Percentiles rank a stretch among this genome's conserved stretches.
Evolutionary conservation across 2,888 invertebrate genomes (phyloP).

Genomic region (Drosophila incognita): DNA sequence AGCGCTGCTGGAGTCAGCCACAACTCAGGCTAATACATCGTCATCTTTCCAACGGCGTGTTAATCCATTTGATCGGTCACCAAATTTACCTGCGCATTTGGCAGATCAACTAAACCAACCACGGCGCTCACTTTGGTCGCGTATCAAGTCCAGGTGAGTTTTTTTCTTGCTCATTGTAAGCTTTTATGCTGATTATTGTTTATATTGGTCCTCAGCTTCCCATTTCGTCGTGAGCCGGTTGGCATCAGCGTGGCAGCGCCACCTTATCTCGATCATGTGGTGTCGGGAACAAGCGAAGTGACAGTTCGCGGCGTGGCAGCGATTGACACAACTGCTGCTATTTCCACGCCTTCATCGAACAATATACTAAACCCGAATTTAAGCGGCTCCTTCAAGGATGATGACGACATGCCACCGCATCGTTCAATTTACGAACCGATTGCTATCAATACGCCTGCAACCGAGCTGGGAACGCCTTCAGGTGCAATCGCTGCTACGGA

Average conservation of each 20-base stretch:
- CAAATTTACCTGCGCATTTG: constrained; percentile 81
- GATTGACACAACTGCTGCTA: constrained; percentile 39
- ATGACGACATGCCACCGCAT: constrained; percentile 78
- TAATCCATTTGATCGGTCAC: constrained; percentile 84
- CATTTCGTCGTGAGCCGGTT: constrained; percentile 56
- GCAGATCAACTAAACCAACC: constrained; percentile 68
- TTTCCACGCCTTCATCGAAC: constrained; percentile 80
- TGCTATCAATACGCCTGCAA: constrained; percentile 60
- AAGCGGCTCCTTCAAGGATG: constrained; percentile 84
- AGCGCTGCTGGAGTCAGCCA: constrained; percentile 73
- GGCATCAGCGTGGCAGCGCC: constrained; percentile 82
- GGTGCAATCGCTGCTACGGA: constrained; percentile 50
- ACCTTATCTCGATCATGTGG: constrained; percentile 74
- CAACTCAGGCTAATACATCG: constrained; percentile 29
- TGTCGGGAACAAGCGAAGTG: constrained; percentile 48
- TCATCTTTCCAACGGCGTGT: constrained; percentile 71
- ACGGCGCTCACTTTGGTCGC: constrained; percentile 73
- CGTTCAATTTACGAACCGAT: constrained; percentile 84
- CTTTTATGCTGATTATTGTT: not conserved
- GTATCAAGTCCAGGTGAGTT: constrained; percentile 73
- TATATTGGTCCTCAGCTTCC: constrained; percentile 41
- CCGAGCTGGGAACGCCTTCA: constrained; percentile 37
- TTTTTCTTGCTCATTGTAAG: not conserved
- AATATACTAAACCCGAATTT: constrained; percentile 85
- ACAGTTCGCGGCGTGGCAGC: constrained; percentile 24